These are phyloP conservation scores for Scaeva pyrastri DNA, from an alignment of 2,888 invertebrate species.

Conservation along the genomic window DNA sequence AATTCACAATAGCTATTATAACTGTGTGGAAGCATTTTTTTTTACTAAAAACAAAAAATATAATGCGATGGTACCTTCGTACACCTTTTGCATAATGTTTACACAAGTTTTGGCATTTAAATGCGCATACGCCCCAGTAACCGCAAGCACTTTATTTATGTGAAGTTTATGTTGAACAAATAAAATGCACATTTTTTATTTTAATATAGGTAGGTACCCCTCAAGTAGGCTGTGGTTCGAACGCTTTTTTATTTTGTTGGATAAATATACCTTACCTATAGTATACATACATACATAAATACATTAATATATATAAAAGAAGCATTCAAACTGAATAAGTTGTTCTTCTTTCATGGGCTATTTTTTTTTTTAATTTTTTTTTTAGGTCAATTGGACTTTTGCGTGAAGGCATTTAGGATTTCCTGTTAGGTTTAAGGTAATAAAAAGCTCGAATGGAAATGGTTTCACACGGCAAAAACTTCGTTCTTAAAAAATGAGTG, in stretches of 20 bases:
- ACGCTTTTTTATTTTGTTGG: background rate
- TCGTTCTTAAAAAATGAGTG: background rate
- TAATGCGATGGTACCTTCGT: background rate
- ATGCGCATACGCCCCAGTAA: slow-evolving; percentile 63
- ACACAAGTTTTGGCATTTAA: slow-evolving; percentile 55
- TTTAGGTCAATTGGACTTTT: slow-evolving; percentile 16
- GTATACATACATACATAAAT: background rate
- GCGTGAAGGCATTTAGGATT: slow-evolving; percentile 12
- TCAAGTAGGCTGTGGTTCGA: slow-evolving; percentile 41
- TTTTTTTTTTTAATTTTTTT: background rate
- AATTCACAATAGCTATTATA: slow-evolving; percentile 23
- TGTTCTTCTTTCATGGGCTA: slow-evolving; percentile 28
- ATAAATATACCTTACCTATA: background rate
- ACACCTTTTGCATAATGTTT: slow-evolving; percentile 36
- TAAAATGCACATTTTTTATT: slow-evolving; percentile 23
- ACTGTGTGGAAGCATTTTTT: slow-evolving; percentile 36
- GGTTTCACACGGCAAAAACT: background rate
- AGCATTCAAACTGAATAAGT: slow-evolving; percentile 23
- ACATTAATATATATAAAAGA: slow-evolving; percentile 6
- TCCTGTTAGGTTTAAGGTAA: background rate
- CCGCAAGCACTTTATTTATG: slow-evolving; percentile 35
- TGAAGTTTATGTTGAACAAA: slow-evolving; percentile 41
- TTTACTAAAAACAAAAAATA: slow-evolving; percentile 8
- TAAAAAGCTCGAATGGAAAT: background rate
- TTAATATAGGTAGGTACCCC: slow-evolving; percentile 5